Evolutionary conservation across 1,140 invertebrate genomes (phyloP), one percentile per base, ranked within the genome.

Genomic region (Temnothorax curvispinosus): DNA sequence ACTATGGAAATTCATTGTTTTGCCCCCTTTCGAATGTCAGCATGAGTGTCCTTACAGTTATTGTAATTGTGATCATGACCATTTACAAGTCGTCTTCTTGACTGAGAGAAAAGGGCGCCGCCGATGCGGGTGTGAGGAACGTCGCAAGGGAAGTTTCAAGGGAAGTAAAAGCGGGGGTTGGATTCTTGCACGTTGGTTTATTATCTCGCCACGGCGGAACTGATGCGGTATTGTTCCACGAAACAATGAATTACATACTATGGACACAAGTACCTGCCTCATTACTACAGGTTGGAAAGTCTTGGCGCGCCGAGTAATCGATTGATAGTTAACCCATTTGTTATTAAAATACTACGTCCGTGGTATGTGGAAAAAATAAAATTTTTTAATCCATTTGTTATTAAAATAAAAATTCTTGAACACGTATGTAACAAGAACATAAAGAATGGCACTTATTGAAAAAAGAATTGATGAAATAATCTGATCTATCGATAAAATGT

Each of bases 1-100:
- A 93, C 50, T 92, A 92, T 93, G 93, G 77, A 90, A 93, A 89
- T 92, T 92, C 92, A 93, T 93, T 93, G 92, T 94, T 93, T 94
- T 91, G 85, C 87, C 47, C 78, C 65, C 62, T 62, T 74, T 64
- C 80, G 72, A 88, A 89, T 91, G 88, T 89, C 65, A 82, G 90
- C 90, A 91, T 91, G 90, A 91, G 86, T 91, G 81, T 91, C 84
- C 81, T 91, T 85, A 75, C 67, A 86, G 64, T 90, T 85, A 62
- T 54, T 90, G 89, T 91, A 88, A 90, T 74, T 91, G 89, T 88
- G 71, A 81, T 72, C 69, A 87, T 90, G 35, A 60, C 44, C 50
- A 62, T 21, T 87, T 82, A 71, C 58, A 84, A 82, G 38, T 85
- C 56, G 47, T 62, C 50, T 62, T 60, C 52, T 60, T 60, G 52